Evolutionary conservation across 2,888 invertebrate species (phyloP), one percentile per base, ranked within the genome.

Genomic region (Pelosia muscerda): DNA sequence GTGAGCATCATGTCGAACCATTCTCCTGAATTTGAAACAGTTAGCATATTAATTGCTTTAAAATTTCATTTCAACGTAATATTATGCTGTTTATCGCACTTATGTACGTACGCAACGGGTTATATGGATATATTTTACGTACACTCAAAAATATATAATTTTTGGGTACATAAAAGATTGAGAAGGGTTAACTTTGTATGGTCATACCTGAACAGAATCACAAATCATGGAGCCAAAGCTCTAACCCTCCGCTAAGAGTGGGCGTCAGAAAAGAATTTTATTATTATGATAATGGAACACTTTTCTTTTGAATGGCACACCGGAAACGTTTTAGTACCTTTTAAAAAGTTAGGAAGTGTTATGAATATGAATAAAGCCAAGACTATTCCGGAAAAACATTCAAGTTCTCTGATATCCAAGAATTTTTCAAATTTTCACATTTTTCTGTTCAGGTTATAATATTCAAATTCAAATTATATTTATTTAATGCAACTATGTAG

Each of bases 131-230:
- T 42, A 42, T 42, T 42, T 42, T 42, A 42, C 19, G 42, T 42
- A 42, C 42, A 19, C 42, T 42, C 19, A 82, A 84, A 38, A 86
- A 83, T 86, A 81, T 71, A 77, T 76, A 80, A 74, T 71, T 74
- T 76, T 81, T 79, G 4, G 13, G 69, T 75, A 79, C 82, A 81
- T 83, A 84, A 74, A 79, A 78, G 76, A 66, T 77, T 73, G 65
- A 67, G 60, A 82, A 79, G 72, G 81, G 82, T 79, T 65, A 62
- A 61, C 78, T 77, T 71, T 75, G 73, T 82, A 79, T 78, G 78
- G 71, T 77, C 63, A 73, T 70, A 78, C 77, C 75, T 76, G 76
- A 72, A 66, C 66, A 65, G 68, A 79, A 79, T 74, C 66, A 61
- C 31, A 68, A 79, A 75, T 79, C 78, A 81, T 69, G 73, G 23